Evolutionary conservation across 2,113 vertebrate species (phyloP).

Genomic region (Rhinolophus sinicus): DNA sequence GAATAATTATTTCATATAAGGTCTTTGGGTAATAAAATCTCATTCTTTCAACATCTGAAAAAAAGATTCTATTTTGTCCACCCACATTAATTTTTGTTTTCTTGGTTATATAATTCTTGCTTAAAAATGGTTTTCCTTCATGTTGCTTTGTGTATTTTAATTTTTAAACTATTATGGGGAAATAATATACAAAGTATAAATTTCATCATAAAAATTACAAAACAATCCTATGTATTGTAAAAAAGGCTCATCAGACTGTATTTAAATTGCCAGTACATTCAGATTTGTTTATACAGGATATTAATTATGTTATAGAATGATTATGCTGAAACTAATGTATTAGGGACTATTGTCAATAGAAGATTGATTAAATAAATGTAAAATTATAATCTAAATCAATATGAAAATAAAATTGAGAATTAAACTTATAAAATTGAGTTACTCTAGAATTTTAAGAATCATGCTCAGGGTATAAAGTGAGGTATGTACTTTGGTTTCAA

Average conservation of each 20-base stretch:
- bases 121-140: too few relatives aligned
- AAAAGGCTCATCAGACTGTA: not conserved
- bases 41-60: too few relatives aligned
- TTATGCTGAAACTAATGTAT: not conserved
- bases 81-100: too few relatives aligned
- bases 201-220: too few relatives aligned
- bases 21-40: too few relatives aligned
- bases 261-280: not conserved
- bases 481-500: not conserved
- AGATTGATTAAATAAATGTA: not conserved
- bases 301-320: not conserved
- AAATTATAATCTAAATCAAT: slow-evolving; percentile 15
- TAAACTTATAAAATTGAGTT: not conserved
- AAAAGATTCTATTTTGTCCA: too few relatives aligned
- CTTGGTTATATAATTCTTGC: too few relatives aligned
- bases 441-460: not conserved
- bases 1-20: too few relatives aligned
- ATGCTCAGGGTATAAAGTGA: not conserved
- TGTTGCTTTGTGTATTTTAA: too few relatives aligned
- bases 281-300: not conserved
- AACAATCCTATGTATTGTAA: too few relatives aligned
- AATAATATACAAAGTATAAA: too few relatives aligned
- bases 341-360: not conserved
- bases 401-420: not conserved
- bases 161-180: too few relatives aligned